Evolutionary conservation across 2,888 invertebrate species (phyloP), one percentile per base, ranked within the genome.

Genomic region (Ariolimax columbianus): DNA sequence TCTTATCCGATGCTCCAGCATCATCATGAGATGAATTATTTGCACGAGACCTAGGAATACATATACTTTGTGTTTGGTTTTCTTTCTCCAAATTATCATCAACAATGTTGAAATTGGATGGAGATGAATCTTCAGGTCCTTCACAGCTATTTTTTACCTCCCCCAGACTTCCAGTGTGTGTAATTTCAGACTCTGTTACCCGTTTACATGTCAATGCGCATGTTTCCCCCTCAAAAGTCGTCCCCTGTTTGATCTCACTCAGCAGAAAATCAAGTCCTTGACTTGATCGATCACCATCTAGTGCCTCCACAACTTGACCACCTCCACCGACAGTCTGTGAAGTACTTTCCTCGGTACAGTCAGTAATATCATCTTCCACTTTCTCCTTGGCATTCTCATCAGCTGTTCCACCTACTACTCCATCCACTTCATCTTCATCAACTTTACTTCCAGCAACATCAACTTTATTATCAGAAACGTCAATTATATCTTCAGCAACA

Each of bases 351-450:
- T 63, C 59, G 2, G 9, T n/a, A 40, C 63, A 19, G 2, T 23
- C 23, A 36, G 19, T n/a, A 19, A 47, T 38, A 36, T 17, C 26
- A 17, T 26, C 78, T 30, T 78, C 43, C 51, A 23, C 55, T 70
- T 68, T 47, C 9, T 38, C 38, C n/a, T 38, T 36, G 26, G 47
- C n/a, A 26, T 84, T 59, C 40, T 70, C 38, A 23, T 77, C 33
- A 2, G 70, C 73, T 33, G 30, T 26, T 2, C 14, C 30, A 17
- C 33, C 63, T 30, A 63, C 36, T 14, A 84, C 70, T n/a, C 72
- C 59, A 78, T 73, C 73, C 26, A 72, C 84, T 43, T 84, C 84
- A 72, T 79, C 84, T 33, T 9, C 77, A 47, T 14, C 66, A 11
- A 47, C n/a, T n/a, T n/a, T n/a, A n/a, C n/a, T n/a, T n/a, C n/a